Conservation (phyloP, 2,797 vertebrate genomes). For the Pseudochirops cupreus region DNA sequence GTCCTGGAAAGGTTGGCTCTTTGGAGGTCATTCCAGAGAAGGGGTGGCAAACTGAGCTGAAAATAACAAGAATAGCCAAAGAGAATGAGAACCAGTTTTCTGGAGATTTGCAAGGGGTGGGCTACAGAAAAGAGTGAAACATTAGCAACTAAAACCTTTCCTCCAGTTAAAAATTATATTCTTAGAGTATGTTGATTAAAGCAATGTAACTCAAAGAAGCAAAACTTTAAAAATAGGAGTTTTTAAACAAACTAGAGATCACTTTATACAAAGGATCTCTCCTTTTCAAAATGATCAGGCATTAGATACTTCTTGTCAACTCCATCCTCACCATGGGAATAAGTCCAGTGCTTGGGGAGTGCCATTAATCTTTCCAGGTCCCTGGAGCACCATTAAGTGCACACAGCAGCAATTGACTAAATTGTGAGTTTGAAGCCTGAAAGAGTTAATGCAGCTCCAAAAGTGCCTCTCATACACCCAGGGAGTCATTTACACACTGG, state of each 20-base stretch:
- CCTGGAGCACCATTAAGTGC: conserved; percentile 74
- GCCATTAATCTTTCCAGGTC: conserved; percentile 75
- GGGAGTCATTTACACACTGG: conserved; percentile 81
- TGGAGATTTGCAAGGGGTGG: conserved; percentile 33
- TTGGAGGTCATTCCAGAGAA: conserved; percentile 51
- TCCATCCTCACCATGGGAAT: conserved; percentile 67
- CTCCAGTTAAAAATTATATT: background rate
- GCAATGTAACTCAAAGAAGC: background rate
- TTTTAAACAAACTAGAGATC: conserved; percentile 38
- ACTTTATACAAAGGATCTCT: conserved; percentile 60
- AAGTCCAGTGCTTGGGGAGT: conserved; percentile 69
- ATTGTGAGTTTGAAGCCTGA: conserved; percentile 79
- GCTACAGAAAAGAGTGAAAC: conserved; percentile 31
- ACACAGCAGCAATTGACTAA: conserved; percentile 80
- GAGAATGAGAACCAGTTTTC: conserved; percentile 53
- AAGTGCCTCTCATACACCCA: conserved; percentile 79
- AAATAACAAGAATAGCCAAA: conserved; percentile 50
- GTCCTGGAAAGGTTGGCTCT: conserved; percentile 58
- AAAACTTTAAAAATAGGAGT: background rate
- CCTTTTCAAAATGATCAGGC: conserved; percentile 74
- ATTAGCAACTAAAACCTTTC: conserved; percentile 56
- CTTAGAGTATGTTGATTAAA: conserved; percentile 5
- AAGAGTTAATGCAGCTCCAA: conserved; percentile 78
- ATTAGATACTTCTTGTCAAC: conserved; percentile 54
- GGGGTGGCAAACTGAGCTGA: conserved; percentile 40